Conservation (phyloP, 1,140 invertebrate species). For the Stenopsyche tienmushanensis region DNA sequence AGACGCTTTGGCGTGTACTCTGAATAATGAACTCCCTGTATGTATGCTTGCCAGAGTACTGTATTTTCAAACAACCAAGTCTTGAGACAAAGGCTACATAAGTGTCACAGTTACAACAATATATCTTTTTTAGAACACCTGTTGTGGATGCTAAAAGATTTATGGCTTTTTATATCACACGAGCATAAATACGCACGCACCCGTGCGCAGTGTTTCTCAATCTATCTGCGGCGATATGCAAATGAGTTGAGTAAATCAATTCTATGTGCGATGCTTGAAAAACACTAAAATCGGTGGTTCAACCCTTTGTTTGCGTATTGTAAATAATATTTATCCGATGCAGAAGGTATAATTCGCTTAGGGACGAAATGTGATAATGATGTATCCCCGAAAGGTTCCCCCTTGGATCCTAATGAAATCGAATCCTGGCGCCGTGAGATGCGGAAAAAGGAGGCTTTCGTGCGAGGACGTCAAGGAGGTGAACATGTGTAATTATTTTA, state of each 20-base stretch:
- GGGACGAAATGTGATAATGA: neutral
- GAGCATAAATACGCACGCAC: neutral
- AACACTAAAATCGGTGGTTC: too few species aligned
- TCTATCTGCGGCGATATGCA: too few species aligned
- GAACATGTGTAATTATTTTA: conserved; percentile 18
- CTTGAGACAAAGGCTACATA: conserved; percentile 20
- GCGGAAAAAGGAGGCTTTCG: neutral
- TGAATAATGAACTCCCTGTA: too few species aligned
- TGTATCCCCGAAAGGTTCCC: neutral
- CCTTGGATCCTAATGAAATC: neutral
- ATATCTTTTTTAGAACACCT: conserved; percentile 25
- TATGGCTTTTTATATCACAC: conserved; percentile 1
- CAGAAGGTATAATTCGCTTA: neutral
- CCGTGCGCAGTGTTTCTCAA: too few species aligned
- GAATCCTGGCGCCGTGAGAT: neutral
- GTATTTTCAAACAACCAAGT: conserved; percentile 14
- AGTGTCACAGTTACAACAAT: conserved; percentile 8
- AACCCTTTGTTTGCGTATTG: too few species aligned
- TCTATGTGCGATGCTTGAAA: too few species aligned
- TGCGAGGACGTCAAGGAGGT: neutral
- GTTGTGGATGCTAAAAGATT: conserved; percentile 25
- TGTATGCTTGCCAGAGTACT: too few species aligned
- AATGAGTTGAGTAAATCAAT: too few species aligned
- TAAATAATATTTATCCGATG: too few species aligned
- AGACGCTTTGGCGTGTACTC: too few species aligned